A percentile compares a stretch with the other conserved stretches of the same genome.
These are phyloP conservation scores for Zosterops japonicus DNA, from an alignment of 2,113 vertebrate species.

Conservation along the genomic window DNA sequence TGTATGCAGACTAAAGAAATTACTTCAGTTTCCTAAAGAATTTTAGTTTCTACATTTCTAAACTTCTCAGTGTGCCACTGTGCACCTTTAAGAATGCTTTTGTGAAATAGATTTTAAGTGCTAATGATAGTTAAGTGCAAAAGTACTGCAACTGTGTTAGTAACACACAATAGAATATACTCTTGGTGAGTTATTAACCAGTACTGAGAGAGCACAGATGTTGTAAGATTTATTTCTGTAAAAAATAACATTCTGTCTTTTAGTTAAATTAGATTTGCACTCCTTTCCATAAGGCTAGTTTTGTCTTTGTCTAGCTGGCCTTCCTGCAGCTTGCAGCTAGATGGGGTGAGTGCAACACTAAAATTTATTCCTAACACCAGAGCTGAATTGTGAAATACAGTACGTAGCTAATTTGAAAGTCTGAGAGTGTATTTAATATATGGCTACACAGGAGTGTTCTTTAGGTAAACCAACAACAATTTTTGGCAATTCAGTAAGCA, in stretches of 20 bases:
- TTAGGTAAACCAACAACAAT: not conserved
- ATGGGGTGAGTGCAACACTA: conserved; percentile 9
- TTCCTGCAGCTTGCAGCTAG: conserved; percentile 45
- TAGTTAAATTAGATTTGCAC: not conserved
- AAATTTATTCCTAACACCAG: not conserved
- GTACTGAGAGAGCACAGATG: not conserved
- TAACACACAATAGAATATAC: not conserved
- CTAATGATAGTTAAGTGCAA: not conserved
- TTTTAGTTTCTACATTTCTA: not conserved
- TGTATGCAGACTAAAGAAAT: not conserved
- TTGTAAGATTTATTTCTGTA: not conserved
- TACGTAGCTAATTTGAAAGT: not conserved
- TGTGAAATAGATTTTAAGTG: not conserved
- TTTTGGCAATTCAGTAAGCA: not conserved
- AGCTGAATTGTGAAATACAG: not conserved
- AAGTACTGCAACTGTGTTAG: not conserved
- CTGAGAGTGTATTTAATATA: not conserved
- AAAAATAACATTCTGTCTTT: not conserved
- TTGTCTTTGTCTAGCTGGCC: not conserved
- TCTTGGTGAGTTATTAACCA: not conserved
- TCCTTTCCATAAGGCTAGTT: not conserved
- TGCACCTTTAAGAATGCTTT: not conserved
- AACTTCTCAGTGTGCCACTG: not conserved
- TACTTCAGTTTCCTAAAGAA: not conserved
- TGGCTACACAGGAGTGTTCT: not conserved